Evolutionary conservation across 2,797 vertebrate species (phyloP), one percentile per base, ranked within the genome.

Genomic region (Phalloptychus januarius): DNA sequence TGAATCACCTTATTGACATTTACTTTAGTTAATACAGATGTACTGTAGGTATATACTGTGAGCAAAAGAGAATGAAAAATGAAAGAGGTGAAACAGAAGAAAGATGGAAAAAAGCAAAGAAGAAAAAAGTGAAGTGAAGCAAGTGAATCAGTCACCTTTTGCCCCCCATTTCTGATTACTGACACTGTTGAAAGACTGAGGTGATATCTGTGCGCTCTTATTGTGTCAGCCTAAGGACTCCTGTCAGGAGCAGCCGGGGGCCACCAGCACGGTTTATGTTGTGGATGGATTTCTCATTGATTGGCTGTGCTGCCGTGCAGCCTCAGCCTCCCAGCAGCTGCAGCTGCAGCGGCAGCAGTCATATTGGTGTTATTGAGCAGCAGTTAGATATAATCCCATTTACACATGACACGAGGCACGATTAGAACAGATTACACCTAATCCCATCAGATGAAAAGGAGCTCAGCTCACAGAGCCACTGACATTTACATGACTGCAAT

Each of bases 241-340:
- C 89, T 94, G 93, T 91, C 86, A 79, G 93, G 92, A 95, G 93
- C 93, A 87, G 92, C 91, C 90, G 85, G 85, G 92, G 94, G 93
- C 91, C 89, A 88, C 89, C 91, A 89, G 89, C 91, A 92, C 90
- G 89, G 94, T 95, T 94, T 94, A 94, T 91, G 93, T 89, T 94
- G 93, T 89, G 89, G 92, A 94, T 95, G 92, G 94, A 96, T 94
- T 95, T 93, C 88, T 94, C 93, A 94, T 94, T 95, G 94, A 95
- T 95, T 95, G 94, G 93, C 88, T 89, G 87, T 85, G 90, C 94
- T 92, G 93, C 93, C 91, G 85, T 93, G 91, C 87, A 93, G 91
- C 90, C 86, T 91, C 89, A 85, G 91, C 91, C 91, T 91, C 91
- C 89, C 86, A 90, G 92, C 91, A 88, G 87, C 87, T 85, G 76